These are phyloP conservation scores for Pollenia amentaria DNA, from an alignment of 2,888 invertebrate species.

Conservation along the genomic window DNA sequence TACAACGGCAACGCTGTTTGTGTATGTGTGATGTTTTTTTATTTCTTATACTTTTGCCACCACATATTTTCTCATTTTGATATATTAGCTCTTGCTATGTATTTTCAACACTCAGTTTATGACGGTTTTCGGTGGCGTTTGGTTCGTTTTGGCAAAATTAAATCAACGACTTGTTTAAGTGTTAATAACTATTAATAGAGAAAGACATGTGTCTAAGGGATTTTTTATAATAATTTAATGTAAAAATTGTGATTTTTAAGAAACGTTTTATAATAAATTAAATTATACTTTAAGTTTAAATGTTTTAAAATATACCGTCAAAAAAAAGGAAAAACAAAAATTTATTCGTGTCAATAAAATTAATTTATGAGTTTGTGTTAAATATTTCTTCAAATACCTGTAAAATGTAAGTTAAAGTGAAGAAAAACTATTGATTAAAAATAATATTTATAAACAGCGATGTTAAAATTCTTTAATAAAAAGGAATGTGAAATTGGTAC, in stretches of 20 bases:
- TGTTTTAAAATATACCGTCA: neutral
- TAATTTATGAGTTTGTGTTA: neutral
- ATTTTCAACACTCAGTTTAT: slow-evolving; percentile 63
- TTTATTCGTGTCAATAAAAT: neutral
- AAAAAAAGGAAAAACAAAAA: neutral
- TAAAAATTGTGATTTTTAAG: neutral
- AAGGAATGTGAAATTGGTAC: slow-evolving; percentile 2
- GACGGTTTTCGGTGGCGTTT: slow-evolving; percentile 51
- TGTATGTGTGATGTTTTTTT: slow-evolving; percentile 7
- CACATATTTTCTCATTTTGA: slow-evolving; percentile 30
- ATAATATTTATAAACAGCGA: no score
- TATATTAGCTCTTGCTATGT: slow-evolving; percentile 64
- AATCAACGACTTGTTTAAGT: neutral
- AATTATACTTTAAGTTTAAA: neutral
- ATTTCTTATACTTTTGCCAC: slow-evolving; percentile 22
- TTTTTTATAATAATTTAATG: neutral
- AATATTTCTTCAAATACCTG: neutral
- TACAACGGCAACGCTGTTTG: neutral
- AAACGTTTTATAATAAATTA: neutral
- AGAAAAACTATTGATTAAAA: slow-evolving; percentile 5
- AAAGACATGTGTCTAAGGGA: slow-evolving; percentile 36
- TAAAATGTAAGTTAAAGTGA: slow-evolving; percentile 34
- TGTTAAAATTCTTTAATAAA: neutral
- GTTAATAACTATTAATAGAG: neutral
- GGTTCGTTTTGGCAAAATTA: slow-evolving; percentile 12